Evolutionary conservation across 2,888 invertebrate species (phyloP).

Genomic region (Entomobrya proxima): DNA sequence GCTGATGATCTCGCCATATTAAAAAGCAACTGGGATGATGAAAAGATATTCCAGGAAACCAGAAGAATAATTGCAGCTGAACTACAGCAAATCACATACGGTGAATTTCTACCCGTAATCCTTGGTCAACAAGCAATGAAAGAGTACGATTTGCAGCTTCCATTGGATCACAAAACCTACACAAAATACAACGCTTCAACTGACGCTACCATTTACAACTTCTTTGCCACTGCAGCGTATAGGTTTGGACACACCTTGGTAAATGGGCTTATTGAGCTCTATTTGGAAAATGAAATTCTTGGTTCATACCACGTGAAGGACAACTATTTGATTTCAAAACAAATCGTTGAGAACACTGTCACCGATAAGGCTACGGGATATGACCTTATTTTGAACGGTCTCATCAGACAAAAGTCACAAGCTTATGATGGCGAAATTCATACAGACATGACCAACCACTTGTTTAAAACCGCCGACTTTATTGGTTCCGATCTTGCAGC

Average conservation of each 20-base stretch:
- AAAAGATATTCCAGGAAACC: constrained; percentile 52
- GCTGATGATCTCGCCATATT: constrained; percentile 42
- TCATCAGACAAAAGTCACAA: constrained; percentile 75
- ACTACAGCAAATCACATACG: constrained; percentile 72
- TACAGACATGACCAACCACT: constrained; percentile 75
- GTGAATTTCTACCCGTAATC: constrained; percentile 73
- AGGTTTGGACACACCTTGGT: constrained; percentile 73
- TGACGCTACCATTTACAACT: constrained; percentile 72
- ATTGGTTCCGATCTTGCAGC: constrained; percentile 44
- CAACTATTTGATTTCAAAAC: constrained; percentile 71
- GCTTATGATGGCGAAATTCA: constrained; percentile 76
- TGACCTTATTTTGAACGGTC: constrained; percentile 75
- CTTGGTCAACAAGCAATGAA: constrained; percentile 69
- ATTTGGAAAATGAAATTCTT: constrained; percentile 26
- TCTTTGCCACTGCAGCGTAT: constrained; percentile 75
- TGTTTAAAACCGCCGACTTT: constrained; percentile 63
- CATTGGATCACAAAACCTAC: not conserved
- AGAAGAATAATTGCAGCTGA: constrained; percentile 73
- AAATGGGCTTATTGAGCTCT: constrained; percentile 65
- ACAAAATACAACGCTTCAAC: constrained; percentile 63
- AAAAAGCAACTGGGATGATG: constrained; percentile 42
- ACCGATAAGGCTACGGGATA: constrained; percentile 62
- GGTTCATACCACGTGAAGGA: constrained; percentile 71
- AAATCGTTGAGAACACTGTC: constrained; percentile 46
- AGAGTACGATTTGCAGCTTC: constrained; percentile 44